Conservation (phyloP, 2,888 invertebrate species). For the Clitarchus hookeri region DNA sequence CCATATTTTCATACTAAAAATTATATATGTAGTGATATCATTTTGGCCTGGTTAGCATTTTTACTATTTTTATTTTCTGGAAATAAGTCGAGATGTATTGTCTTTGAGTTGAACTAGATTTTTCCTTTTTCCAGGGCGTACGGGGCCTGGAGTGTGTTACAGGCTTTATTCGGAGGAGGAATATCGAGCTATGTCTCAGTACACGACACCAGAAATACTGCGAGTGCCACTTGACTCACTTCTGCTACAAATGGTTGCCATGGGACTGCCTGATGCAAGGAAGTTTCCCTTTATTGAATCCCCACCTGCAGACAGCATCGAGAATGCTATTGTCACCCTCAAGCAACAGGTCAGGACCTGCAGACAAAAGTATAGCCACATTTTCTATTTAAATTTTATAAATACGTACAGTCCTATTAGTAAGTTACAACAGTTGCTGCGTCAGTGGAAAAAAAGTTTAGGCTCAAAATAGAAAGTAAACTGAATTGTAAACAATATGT, state of each 20-base stretch:
- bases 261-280: slow-evolving; percentile 89
- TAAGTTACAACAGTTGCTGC: no score
- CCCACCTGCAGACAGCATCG: slow-evolving; percentile 82
- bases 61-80: no score
- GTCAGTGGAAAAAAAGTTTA: no score
- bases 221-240: slow-evolving; percentile 92
- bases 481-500: no score
- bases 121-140: slow-evolving; percentile 44
- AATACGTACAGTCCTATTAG: no score
- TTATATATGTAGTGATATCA: no score
- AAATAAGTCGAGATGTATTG: no score
- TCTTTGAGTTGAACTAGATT: no score
- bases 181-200: slow-evolving; percentile 76
- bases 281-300: slow-evolving; percentile 95
- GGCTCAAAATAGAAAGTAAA: no score
- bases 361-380: not conserved
- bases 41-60: no score
- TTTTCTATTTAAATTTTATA: no score
- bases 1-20: no score
- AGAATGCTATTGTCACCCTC: slow-evolving; percentile 81
- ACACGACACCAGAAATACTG: slow-evolving; percentile 91
- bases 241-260: slow-evolving; percentile 88
- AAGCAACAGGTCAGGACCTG: slow-evolving; percentile 73
- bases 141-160: slow-evolving; percentile 92
- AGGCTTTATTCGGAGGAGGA: slow-evolving; percentile 86